phyloP scores from a whole-genome alignment of 1,140 invertebrate genomes.

The Microplitis mediator region DNA sequence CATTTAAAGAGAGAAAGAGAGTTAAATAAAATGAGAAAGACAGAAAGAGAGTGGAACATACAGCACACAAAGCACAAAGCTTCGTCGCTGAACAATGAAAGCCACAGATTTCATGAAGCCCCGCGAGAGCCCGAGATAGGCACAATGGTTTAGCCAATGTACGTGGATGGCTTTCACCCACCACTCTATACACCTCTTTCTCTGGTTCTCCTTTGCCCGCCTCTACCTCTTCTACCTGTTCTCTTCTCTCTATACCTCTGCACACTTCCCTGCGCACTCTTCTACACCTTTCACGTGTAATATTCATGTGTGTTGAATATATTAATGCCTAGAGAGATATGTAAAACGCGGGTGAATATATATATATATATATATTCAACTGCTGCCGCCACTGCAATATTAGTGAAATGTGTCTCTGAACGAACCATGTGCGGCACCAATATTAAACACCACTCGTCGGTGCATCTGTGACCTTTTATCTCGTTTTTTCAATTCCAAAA shows the following conservation, averaged over 20 bases:
- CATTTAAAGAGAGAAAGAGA: constrained; percentile 22
- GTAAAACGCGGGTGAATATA: constrained; percentile 40
- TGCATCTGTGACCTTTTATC: constrained; percentile 49
- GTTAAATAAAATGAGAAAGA: neutral
- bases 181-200: neutral
- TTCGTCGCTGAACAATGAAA: constrained; percentile 60
- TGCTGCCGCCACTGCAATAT: constrained; percentile 45
- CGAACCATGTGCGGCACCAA: constrained; percentile 55
- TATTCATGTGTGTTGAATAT: constrained; percentile 63
- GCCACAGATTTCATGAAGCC: constrained; percentile 62
- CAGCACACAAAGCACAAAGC: constrained; percentile 59
- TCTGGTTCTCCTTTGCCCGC: neutral
- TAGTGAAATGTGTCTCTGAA: constrained; percentile 57
- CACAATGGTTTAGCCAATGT: constrained; percentile 38
- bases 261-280: neutral
- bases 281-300: constrained; percentile 36
- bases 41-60: constrained; percentile 22
- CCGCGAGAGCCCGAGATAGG: constrained; percentile 34
- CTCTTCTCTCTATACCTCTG: neutral
- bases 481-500: constrained; percentile 7
- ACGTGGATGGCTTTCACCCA: constrained; percentile 31
- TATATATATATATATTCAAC: constrained; percentile 7
- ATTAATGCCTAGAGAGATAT: constrained; percentile 59
- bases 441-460: constrained; percentile 58
- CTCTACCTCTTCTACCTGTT: neutral